Evolutionary conservation across 2,888 invertebrate genomes (phyloP).

Genomic region (Xestoiulus laeticollis): DNA sequence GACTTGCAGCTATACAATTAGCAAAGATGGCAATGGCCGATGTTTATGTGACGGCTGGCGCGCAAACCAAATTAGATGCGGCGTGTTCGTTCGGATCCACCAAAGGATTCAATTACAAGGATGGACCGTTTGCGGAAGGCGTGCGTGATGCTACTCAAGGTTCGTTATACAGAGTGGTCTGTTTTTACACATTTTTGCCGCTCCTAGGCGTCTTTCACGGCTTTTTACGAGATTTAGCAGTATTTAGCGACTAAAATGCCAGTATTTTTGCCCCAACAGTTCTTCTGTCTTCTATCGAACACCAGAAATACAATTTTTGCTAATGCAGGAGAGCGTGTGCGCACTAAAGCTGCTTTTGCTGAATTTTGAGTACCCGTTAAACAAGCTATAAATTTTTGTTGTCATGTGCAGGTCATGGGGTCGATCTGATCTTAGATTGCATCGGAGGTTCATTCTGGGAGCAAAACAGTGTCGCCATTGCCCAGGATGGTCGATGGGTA

Average conservation of each 20-base stretch:
- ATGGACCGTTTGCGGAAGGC: conserved; percentile 60
- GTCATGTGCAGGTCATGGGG: conserved; percentile 59
- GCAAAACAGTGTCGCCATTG: conserved; percentile 61
- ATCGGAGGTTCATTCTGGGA: conserved; percentile 64
- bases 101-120: conserved; percentile 63
- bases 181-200: no score
- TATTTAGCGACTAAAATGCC: no score
- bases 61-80: conserved; percentile 61
- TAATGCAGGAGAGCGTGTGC: no score
- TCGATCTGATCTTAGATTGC: conserved; percentile 64
- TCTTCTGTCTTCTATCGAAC: no score
- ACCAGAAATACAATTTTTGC: no score
- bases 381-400: background rate
- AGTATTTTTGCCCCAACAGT: no score
- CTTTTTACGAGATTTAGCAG: no score
- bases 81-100: conserved; percentile 62
- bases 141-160: conserved; percentile 57
- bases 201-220: no score
- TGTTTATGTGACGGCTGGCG: conserved; percentile 63
- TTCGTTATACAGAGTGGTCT: no score
- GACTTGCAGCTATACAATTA: conserved; percentile 64
- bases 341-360: no score
- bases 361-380: no score
- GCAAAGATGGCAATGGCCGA: conserved; percentile 60
- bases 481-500: conserved; percentile 64